Percentiles rank a stretch among this genome's conserved stretches.
Conservation (phyloP, 2,797 vertebrate species). For the Halcyon badia region DNA sequence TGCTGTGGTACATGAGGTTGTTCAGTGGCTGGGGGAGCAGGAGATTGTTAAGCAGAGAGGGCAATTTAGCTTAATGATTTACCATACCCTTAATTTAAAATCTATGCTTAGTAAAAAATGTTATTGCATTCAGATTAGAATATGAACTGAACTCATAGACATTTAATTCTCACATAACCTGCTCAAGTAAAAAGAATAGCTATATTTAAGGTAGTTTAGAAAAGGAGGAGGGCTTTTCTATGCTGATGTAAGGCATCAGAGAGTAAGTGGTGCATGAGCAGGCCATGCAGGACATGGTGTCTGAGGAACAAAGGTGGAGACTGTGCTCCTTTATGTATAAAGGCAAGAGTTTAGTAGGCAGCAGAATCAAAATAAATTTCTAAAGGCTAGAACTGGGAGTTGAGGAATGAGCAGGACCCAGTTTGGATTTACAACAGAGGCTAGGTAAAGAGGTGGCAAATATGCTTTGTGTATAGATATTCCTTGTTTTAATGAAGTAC, state of each 20-base stretch:
- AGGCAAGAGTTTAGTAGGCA: neutral
- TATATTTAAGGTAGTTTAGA: neutral
- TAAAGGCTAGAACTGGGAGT: neutral
- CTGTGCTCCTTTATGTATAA: neutral
- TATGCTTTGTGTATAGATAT: fast-evolving
- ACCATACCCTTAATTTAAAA: neutral
- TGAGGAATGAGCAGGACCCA: neutral
- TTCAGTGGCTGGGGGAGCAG: neutral
- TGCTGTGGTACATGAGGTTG: neutral
- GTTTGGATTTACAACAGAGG: neutral
- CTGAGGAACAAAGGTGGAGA: neutral
- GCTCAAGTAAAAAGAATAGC: neutral
- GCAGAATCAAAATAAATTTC: neutral
- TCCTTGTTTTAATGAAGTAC: neutral
- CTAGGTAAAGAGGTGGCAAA: neutral
- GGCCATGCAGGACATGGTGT: neutral
- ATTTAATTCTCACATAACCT: neutral
- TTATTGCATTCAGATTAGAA: neutral
- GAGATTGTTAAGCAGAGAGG: neutral
- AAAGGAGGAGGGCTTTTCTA: neutral
- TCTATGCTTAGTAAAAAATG: neutral
- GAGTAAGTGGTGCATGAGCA: neutral
- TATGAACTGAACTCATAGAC: neutral
- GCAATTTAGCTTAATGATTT: neutral
- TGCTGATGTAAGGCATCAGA: neutral